phyloP scores from a whole-genome alignment of 1,140 invertebrate species.

The Stenopsyche tienmushanensis region DNA sequence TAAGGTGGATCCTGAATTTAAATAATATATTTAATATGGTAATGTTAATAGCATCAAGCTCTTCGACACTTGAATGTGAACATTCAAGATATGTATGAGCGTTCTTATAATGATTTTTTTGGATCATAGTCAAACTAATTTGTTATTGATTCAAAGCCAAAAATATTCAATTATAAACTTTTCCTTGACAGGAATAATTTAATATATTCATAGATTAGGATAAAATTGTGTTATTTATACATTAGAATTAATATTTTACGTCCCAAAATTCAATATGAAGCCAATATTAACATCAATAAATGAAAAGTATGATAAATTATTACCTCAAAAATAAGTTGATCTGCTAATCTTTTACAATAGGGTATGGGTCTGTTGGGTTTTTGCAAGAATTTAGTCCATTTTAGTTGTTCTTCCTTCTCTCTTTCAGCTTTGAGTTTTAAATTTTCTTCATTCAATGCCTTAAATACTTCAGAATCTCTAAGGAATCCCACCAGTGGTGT shows the following conservation, averaged over 20 bases:
- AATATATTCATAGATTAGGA: not conserved
- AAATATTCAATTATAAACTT: not conserved
- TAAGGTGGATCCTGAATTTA: constrained; percentile 55
- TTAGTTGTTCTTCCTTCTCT: constrained; percentile 58
- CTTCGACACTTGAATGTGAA: no score
- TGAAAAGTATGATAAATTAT: not conserved
- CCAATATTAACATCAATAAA: not conserved
- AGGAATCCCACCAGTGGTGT: constrained; percentile 63
- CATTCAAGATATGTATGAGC: no score
- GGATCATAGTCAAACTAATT: not conserved
- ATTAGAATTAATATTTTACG: not conserved
- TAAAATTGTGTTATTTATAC: not conserved
- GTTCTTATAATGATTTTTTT: not conserved
- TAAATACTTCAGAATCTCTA: constrained; percentile 69
- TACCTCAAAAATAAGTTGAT: constrained; percentile 16
- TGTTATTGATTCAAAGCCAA: not conserved
- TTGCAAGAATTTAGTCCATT: constrained; percentile 70
- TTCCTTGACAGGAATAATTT: not conserved
- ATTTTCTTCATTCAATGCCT: constrained; percentile 61
- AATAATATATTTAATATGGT: no score
- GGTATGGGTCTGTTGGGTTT: constrained; percentile 67
- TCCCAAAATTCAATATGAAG: not conserved
- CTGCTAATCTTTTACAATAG: constrained; percentile 25
- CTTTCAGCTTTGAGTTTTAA: constrained; percentile 53
- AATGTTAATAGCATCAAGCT: no score